Percentiles rank a stretch among this genome's conserved stretches.
These are phyloP conservation scores for Phortica magna DNA, from an alignment of 2,888 invertebrate genomes.

Conservation along the genomic window DNA sequence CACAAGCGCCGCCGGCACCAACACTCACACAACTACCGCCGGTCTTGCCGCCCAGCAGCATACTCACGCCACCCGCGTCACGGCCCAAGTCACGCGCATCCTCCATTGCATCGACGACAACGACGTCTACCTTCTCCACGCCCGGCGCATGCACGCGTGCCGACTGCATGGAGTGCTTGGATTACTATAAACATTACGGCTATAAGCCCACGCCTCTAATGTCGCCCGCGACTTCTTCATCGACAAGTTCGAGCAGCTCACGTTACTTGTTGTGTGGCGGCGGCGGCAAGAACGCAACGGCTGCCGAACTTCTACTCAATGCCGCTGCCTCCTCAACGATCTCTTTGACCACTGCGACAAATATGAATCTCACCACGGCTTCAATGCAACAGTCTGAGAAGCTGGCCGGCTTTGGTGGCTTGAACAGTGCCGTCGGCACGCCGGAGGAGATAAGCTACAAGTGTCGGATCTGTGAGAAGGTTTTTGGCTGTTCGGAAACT, in stretches of 20 bases:
- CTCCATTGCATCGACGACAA: neutral
- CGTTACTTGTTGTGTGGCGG: constrained; percentile 36
- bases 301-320: constrained; percentile 44
- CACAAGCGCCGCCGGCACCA: constrained; percentile 22
- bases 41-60: neutral
- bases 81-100: constrained; percentile 6
- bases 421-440: constrained; percentile 9
- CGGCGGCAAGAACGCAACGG: constrained; percentile 37
- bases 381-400: constrained; percentile 27
- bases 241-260: constrained; percentile 58
- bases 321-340: constrained; percentile 48
- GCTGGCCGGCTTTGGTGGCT: constrained; percentile 10
- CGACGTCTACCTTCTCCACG: neutral
- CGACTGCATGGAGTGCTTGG: constrained; percentile 68
- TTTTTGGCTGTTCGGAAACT: constrained; percentile 77
- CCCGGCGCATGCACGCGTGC: constrained; percentile 56
- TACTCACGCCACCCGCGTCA: constrained; percentile 9
- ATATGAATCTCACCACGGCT: constrained; percentile 38
- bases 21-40: neutral
- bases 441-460: constrained; percentile 76
- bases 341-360: constrained; percentile 67
- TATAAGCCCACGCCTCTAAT: constrained; percentile 57
- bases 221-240: constrained; percentile 67
- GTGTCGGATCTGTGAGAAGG: constrained; percentile 77
- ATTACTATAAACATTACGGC: constrained; percentile 64